Evolutionary conservation across 2,888 invertebrate species (phyloP).

Genomic region (Mesochorus sp.): DNA sequence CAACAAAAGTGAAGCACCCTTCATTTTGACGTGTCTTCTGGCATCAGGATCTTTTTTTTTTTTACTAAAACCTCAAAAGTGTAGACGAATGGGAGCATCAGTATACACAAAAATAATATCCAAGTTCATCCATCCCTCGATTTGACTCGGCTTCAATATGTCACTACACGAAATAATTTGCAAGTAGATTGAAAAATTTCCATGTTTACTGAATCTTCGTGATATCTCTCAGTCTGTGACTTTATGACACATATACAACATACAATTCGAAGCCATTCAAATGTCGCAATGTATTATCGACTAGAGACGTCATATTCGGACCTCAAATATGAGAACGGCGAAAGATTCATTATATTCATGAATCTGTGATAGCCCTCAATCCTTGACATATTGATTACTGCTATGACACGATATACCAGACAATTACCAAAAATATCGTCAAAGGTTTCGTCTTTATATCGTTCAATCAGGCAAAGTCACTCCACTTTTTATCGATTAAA

Average conservation of each 20-base stretch:
- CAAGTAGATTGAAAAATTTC: conserved; percentile 62
- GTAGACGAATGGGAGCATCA: background rate
- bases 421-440: too few species aligned
- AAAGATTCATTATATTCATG: background rate
- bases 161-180: conserved; percentile 46
- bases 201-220: conserved; percentile 29
- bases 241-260: background rate
- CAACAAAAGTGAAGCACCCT: background rate
- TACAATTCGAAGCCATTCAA: background rate
- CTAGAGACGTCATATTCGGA: background rate
- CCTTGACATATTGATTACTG: too few species aligned
- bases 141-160: conserved; percentile 3
- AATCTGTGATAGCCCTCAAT: too few species aligned
- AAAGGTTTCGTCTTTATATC: too few species aligned
- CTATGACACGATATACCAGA: too few species aligned
- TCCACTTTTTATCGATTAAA: too few species aligned
- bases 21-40: background rate
- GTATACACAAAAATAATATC: background rate
- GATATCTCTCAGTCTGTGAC: background rate
- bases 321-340: background rate
- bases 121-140: background rate
- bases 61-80: background rate
- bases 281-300: background rate
- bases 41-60: background rate
- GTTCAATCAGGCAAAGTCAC: too few species aligned